Evolutionary conservation across 2,888 invertebrate species (phyloP).

Genomic region (Lepeophtheirus nordmannii): DNA sequence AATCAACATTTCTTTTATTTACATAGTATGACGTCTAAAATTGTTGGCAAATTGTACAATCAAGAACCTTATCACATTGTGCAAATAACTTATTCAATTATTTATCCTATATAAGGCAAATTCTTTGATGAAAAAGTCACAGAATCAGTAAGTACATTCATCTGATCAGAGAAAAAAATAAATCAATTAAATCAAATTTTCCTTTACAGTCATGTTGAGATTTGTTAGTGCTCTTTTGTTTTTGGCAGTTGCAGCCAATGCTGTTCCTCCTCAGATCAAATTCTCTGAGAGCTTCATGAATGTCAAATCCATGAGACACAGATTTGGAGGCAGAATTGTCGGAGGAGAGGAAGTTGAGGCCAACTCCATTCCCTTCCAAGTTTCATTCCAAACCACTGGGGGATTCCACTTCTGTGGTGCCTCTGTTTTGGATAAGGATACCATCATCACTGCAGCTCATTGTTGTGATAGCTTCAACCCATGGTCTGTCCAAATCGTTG

Average conservation of each 20-base stretch:
- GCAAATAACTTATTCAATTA: too few species aligned
- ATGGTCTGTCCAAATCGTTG: slow-evolving; percentile 30
- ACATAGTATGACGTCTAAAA: too few species aligned
- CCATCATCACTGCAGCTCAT: slow-evolving; percentile 32
- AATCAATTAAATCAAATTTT: too few species aligned
- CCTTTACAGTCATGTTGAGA: neutral
- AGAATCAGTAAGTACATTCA: too few species aligned
- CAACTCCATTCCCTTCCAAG: slow-evolving; percentile 15
- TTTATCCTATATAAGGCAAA: too few species aligned
- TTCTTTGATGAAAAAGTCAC: too few species aligned
- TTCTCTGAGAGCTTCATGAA: too few species aligned
- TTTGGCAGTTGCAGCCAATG: neutral
- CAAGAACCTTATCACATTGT: too few species aligned
- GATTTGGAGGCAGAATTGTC: neutral
- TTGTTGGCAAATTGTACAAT: too few species aligned
- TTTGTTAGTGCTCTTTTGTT: neutral
- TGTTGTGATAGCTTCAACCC: slow-evolving; percentile 30
- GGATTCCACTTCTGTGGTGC: slow-evolving; percentile 32
- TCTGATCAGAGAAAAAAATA: too few species aligned
- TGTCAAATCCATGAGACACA: too few species aligned
- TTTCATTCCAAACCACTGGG: slow-evolving; percentile 11
- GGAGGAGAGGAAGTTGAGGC: slow-evolving; percentile 12
- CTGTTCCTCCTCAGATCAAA: neutral
- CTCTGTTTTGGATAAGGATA: slow-evolving; percentile 29
- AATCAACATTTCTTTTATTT: too few species aligned